phyloP scores from a whole-genome alignment of 2,113 vertebrate genomes.

The Anhinga rufa region DNA sequence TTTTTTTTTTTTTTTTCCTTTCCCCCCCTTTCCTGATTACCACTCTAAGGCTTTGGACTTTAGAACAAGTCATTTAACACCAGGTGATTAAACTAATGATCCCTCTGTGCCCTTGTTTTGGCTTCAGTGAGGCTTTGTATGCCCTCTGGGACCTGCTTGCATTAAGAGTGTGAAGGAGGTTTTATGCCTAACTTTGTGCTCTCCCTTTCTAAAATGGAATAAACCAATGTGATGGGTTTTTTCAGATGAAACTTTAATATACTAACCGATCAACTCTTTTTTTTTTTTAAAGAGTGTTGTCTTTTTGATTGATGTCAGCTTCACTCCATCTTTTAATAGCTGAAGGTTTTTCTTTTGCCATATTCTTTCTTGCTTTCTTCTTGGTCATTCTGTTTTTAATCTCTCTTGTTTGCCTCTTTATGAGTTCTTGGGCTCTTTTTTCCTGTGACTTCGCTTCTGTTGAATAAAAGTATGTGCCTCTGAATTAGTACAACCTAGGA shows the following conservation, averaged over 20 bases:
- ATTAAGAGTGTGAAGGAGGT: not conserved
- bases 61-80: not conserved
- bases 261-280: not conserved
- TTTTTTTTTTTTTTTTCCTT: not conserved
- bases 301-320: not conserved
- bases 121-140: not conserved
- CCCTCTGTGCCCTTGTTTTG: not conserved
- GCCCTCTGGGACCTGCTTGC: not conserved
- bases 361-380: not conserved
- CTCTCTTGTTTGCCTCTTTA: not conserved
- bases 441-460: not conserved
- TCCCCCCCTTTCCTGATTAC: not conserved
- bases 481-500: not conserved
- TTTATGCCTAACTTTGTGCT: not conserved
- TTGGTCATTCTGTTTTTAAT: not conserved
- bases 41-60: not conserved
- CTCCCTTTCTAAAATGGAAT: not conserved
- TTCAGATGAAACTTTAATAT: not conserved
- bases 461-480: not conserved
- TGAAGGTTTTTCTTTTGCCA: not conserved
- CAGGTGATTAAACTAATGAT: not conserved
- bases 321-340: not conserved
- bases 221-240: not conserved
- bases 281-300: not conserved
- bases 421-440: not conserved